Conservation (phyloP, 2,113 vertebrate species). For the Chinchilla lanigera region DNA sequence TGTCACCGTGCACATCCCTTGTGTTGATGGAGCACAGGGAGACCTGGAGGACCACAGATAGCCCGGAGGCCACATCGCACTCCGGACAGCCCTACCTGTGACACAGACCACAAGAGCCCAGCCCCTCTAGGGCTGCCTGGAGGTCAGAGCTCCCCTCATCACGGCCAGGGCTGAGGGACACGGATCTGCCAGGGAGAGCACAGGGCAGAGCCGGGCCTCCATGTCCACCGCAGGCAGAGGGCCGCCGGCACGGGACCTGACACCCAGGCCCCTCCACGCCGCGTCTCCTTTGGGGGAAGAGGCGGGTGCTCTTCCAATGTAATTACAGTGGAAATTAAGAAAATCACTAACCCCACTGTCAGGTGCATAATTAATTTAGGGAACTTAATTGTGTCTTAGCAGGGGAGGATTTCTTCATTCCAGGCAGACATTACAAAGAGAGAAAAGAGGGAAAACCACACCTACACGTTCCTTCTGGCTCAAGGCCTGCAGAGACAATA, state of each 20-base stretch:
- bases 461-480: background rate
- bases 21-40: background rate
- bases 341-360: slow-evolving; percentile 51
- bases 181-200: background rate
- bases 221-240: background rate
- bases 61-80: background rate
- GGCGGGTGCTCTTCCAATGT: slow-evolving; percentile 52
- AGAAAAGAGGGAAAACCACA: background rate
- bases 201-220: fast-evolving
- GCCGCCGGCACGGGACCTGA: fast-evolving
- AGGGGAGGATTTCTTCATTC: slow-evolving; percentile 3
- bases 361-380: slow-evolving; percentile 53
- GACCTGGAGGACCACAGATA: background rate
- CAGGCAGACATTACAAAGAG: background rate
- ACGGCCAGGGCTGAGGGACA: background rate
- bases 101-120: fast-evolving
- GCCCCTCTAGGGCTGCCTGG: fast-evolving
- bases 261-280: background rate
- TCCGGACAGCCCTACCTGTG: fast-evolving
- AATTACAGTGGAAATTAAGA: slow-evolving; percentile 65
- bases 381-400: slow-evolving; percentile 54
- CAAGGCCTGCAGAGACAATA: background rate
- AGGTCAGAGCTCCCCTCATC: background rate
- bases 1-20: fast-evolving
- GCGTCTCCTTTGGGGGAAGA: background rate